phyloP scores from a whole-genome alignment of 2,888 invertebrate species.

The Xestoiulus laeticollis region DNA sequence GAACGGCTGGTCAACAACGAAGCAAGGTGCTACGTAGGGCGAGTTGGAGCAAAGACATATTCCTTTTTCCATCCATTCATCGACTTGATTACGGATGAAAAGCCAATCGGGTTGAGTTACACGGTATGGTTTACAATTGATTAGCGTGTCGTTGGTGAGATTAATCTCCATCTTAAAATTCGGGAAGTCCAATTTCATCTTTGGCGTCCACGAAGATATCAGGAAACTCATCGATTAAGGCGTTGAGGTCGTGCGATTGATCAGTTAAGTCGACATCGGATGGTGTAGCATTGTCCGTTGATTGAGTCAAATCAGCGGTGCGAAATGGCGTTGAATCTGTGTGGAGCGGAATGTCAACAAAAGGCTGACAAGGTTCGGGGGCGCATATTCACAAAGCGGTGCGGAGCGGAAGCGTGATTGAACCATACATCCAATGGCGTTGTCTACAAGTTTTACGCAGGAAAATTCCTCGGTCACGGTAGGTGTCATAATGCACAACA shows the following conservation, averaged over 20 bases:
- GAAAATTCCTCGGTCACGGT: background rate
- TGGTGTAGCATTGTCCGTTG: too few species aligned
- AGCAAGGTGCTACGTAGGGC: background rate
- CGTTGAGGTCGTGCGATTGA: too few species aligned
- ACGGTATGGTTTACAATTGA: slow-evolving; percentile 1
- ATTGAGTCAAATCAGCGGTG: too few species aligned
- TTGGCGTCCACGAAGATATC: background rate
- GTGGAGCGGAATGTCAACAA: too few species aligned
- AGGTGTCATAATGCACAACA: slow-evolving; percentile 29
- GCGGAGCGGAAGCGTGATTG: too few species aligned
- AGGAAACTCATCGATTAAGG: background rate
- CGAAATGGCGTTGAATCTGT: too few species aligned
- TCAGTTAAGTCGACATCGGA: too few species aligned
- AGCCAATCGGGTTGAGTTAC: background rate
- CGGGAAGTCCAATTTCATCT: background rate
- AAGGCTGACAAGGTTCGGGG: too few species aligned
- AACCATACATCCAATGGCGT: too few species aligned
- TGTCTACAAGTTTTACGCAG: background rate
- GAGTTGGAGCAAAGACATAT: slow-evolving; percentile 29
- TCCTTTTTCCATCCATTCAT: background rate
- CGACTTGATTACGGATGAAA: background rate
- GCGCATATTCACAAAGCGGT: too few species aligned
- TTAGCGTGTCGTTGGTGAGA: slow-evolving; percentile 20
- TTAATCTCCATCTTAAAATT: background rate
- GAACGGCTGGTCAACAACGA: slow-evolving; percentile 32